phyloP scores from a whole-genome alignment of 2,113 vertebrate species.

The Petroica traversi region DNA sequence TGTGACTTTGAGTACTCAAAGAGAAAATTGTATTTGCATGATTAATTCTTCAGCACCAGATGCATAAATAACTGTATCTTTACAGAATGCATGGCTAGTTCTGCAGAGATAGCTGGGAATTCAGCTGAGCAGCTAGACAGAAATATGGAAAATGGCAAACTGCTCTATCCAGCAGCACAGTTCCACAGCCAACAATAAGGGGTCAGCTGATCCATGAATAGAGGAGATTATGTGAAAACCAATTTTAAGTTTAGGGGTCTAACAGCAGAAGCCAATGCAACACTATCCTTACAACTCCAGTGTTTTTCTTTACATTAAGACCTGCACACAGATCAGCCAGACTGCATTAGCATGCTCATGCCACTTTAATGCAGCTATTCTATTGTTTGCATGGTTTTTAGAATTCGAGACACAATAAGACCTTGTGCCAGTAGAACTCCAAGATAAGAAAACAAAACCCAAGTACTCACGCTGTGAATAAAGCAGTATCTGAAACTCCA shows the following conservation, averaged over 20 bases:
- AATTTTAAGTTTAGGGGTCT: not conserved
- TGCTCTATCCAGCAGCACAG: not conserved
- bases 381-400: not conserved
- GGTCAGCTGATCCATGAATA: not conserved
- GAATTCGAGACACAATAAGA: not conserved
- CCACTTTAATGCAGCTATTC: not conserved
- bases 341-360: not conserved
- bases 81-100: not conserved
- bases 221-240: not conserved
- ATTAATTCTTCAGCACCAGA: not conserved
- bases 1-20: not conserved
- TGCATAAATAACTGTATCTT: not conserved
- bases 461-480: slow-evolving; percentile 95
- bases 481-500: slow-evolving; percentile 98
- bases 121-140: not conserved
- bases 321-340: not conserved
- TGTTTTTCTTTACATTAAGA: not conserved
- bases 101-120: not conserved
- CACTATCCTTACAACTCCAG: not conserved
- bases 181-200: not conserved
- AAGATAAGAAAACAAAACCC: not conserved
- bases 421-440: not conserved
- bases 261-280: not conserved
- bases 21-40: not conserved
- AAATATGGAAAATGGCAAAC: not conserved